Conservation (phyloP, 2,113 vertebrate species). For the Merops nubicus region DNA sequence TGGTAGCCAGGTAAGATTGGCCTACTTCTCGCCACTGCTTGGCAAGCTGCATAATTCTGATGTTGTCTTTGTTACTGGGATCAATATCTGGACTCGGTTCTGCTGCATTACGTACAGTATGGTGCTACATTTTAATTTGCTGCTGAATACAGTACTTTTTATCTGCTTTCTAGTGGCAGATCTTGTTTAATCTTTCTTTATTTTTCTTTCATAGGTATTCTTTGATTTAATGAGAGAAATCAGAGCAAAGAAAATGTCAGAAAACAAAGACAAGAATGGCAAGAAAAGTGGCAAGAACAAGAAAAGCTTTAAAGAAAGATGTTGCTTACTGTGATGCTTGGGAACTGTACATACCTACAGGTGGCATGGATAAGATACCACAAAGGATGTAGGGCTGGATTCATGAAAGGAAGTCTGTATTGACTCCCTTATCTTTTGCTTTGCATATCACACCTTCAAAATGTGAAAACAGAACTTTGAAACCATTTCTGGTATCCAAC, state of each 20-base stretch:
- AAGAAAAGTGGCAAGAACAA: conserved; percentile 94
- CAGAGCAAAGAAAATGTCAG: conserved; percentile 93
- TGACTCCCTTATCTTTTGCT: conserved; percentile 38
- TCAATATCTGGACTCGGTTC: not conserved
- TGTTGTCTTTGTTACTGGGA: not conserved
- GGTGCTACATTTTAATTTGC: not conserved
- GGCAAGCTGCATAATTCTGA: not conserved
- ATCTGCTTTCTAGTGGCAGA: not conserved
- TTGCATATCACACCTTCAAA: conserved; percentile 63
- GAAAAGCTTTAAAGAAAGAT: conserved; percentile 92
- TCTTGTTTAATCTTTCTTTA: not conserved
- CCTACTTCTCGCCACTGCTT: not conserved
- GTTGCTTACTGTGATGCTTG: conserved; percentile 86
- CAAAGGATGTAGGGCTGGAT: conserved; percentile 55
- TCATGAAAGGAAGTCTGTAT: conserved; percentile 40
- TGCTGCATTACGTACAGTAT: not conserved
- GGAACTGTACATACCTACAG: conserved; percentile 38
- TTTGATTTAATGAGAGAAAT: conserved; percentile 98
- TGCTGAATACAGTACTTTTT: not conserved
- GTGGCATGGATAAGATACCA: conserved; percentile 22
- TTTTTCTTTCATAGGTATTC: conserved; percentile 84
- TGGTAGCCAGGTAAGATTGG: not conserved
- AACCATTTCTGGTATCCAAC: conserved; percentile 27
- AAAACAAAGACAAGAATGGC: conserved; percentile 95
- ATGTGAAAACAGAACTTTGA: conserved; percentile 56